Evolutionary conservation across 1,140 invertebrate genomes (phyloP).

Genomic region (Sweltsa coloradensis): DNA sequence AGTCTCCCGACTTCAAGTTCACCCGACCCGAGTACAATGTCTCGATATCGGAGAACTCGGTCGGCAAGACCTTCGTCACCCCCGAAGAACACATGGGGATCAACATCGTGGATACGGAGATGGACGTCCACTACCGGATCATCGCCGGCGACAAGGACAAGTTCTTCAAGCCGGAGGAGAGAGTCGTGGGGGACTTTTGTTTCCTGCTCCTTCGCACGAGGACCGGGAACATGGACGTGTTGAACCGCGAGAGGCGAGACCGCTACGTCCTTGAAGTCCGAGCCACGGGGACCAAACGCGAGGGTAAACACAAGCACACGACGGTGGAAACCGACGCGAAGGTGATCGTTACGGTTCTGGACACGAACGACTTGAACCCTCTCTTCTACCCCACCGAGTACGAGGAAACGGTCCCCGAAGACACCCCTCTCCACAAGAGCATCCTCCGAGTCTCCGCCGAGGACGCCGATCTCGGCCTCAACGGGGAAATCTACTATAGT

Average conservation of each 20-base stretch:
- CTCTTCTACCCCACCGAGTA: slow-evolving; percentile 82
- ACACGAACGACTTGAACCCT: slow-evolving; percentile 86
- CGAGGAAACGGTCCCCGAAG: slow-evolving; percentile 76
- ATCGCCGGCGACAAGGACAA: slow-evolving; percentile 71
- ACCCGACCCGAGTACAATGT: slow-evolving; percentile 71
- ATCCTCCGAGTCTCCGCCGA: slow-evolving; percentile 70
- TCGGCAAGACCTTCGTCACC: slow-evolving; percentile 67
- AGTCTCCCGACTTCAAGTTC: slow-evolving; percentile 50
- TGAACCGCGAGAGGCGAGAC: slow-evolving; percentile 84
- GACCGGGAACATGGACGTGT: slow-evolving; percentile 66
- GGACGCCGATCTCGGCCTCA: slow-evolving; percentile 87
- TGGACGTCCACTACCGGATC: slow-evolving; percentile 63
- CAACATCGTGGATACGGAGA: slow-evolving; percentile 32
- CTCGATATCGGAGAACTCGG: slow-evolving; percentile 81
- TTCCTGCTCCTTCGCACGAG: slow-evolving; percentile 79
- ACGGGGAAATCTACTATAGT: slow-evolving; percentile 94
- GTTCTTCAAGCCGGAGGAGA: slow-evolving; percentile 85
- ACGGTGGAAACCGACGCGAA: slow-evolving; percentile 55
- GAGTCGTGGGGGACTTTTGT: slow-evolving; percentile 81
- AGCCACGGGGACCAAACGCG: slow-evolving; percentile 49
- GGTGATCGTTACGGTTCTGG: slow-evolving; percentile 68
- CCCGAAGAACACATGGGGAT: slow-evolving; percentile 58
- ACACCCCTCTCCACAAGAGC: slow-evolving; percentile 69
- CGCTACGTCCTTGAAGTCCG: slow-evolving; percentile 68
- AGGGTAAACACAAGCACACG: slow-evolving; percentile 38